phyloP scores from a whole-genome alignment of 2,113 vertebrate species.

The Hippocampus barbouri region DNA sequence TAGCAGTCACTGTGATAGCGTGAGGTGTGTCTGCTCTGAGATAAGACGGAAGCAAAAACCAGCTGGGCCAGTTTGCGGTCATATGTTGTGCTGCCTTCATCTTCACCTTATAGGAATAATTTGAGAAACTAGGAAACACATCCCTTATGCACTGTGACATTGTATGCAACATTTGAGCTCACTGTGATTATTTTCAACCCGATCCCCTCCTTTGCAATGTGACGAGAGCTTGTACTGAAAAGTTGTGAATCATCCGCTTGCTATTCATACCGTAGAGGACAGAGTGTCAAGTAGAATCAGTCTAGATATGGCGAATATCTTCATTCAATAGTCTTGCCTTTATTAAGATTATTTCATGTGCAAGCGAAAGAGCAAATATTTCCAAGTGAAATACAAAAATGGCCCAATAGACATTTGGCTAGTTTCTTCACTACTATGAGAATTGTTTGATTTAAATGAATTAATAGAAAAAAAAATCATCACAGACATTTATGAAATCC shows the following conservation, averaged over 20 bases:
- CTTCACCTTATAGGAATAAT: not conserved
- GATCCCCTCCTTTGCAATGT: not conserved
- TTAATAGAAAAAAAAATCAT: not conserved
- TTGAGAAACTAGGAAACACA: not conserved
- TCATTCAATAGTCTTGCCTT: not conserved
- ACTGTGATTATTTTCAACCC: not conserved
- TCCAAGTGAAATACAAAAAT: not conserved
- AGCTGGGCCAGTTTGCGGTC: not conserved
- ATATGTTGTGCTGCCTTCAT: not conserved
- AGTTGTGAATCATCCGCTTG: not conserved
- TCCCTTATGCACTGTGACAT: not conserved
- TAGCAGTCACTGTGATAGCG: not conserved
- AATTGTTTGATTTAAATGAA: not conserved
- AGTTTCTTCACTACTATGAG: not conserved
- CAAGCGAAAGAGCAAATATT: not conserved
- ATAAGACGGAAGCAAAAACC: constrained; percentile 2
- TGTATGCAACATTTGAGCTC: not conserved
- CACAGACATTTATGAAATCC: not conserved
- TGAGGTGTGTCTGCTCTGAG: constrained; percentile 2
- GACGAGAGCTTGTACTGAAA: not conserved
- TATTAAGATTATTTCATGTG: not conserved
- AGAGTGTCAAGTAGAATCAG: not conserved
- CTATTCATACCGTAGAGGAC: not conserved
- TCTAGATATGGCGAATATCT: not conserved
- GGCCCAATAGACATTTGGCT: not conserved